A percentile compares a stretch with the other conserved stretches of the same genome.
These are phyloP conservation scores for Acleris laterana DNA, from an alignment of 2,888 invertebrate genomes.

Conservation along the genomic window DNA sequence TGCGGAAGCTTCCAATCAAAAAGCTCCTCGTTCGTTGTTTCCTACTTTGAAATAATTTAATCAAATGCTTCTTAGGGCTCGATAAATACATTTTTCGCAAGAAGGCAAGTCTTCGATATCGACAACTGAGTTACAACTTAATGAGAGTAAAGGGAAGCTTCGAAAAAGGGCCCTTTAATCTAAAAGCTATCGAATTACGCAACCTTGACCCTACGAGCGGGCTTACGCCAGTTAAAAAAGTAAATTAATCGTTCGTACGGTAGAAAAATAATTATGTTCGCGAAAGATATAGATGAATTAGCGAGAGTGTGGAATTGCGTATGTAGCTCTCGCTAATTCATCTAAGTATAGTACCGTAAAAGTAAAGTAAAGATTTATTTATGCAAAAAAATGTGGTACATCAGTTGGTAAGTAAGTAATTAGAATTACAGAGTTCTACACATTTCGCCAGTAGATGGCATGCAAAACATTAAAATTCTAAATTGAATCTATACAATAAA, in stretches of 20 bases:
- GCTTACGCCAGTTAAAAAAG: slow-evolving; percentile 7
- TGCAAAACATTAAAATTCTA: too few relatives aligned
- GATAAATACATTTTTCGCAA: slow-evolving; percentile 14
- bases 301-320: too few relatives aligned
- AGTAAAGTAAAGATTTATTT: too few relatives aligned
- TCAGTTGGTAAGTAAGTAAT: too few relatives aligned
- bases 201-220: slow-evolving; percentile 12
- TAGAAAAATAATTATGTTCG: background rate
- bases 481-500: too few relatives aligned
- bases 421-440: too few relatives aligned
- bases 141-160: slow-evolving; percentile 36
- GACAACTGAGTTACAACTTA: slow-evolving; percentile 50
- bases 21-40: background rate
- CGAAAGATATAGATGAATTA: too few relatives aligned
- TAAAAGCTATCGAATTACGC: slow-evolving; percentile 53
- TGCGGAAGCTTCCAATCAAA: background rate
- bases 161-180: slow-evolving; percentile 49
- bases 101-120: slow-evolving; percentile 34
- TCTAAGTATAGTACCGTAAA: too few relatives aligned
- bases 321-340: too few relatives aligned
- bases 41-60: slow-evolving; percentile 18
- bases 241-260: slow-evolving; percentile 1
- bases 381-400: too few relatives aligned
- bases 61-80: slow-evolving; percentile 15
- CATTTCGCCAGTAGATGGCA: too few relatives aligned